These are phyloP conservation scores for Myotis pilosus DNA, from an alignment of 2,797 vertebrate species.

Conservation along the genomic window DNA sequence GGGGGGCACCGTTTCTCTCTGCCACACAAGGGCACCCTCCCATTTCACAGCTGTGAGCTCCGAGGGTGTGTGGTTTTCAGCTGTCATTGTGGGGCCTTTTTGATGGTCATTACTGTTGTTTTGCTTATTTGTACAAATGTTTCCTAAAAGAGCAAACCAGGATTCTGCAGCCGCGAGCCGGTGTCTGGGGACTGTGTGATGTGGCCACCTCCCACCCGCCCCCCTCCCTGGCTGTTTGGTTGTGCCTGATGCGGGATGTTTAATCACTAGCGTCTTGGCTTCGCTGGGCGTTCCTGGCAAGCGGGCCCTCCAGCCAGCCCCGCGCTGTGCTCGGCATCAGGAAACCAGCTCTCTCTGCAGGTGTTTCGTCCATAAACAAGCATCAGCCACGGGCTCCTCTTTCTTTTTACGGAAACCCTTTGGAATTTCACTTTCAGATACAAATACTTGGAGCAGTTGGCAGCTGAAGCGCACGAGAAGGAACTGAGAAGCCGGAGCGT, in stretches of 20 bases:
- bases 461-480: slow-evolving; percentile 91
- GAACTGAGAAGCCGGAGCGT: slow-evolving; percentile 86
- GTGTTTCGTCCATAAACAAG: slow-evolving; percentile 85
- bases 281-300: slow-evolving; percentile 68
- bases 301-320: slow-evolving; percentile 69
- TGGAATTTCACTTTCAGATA: slow-evolving; percentile 92
- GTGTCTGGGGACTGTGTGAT: slow-evolving; percentile 66
- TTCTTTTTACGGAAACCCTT: slow-evolving; percentile 86
- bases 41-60: slow-evolving; percentile 70
- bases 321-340: slow-evolving; percentile 73
- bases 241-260: slow-evolving; percentile 77
- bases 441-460: slow-evolving; percentile 93
- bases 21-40: slow-evolving; percentile 59
- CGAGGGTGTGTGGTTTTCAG: slow-evolving; percentile 67
- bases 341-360: slow-evolving; percentile 82
- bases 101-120: slow-evolving; percentile 53
- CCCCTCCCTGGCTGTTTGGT: slow-evolving; percentile 68
- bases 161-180: slow-evolving; percentile 68
- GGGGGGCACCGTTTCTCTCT: slow-evolving; percentile 73
- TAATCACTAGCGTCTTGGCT: slow-evolving; percentile 73
- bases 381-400: slow-evolving; percentile 80
- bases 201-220: neutral
- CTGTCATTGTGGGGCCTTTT: slow-evolving; percentile 60
- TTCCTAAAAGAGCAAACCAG: slow-evolving; percentile 68
- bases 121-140: slow-evolving; percentile 67